These are phyloP conservation scores for Pollenia griseotomentosa DNA, from an alignment of 2,888 invertebrate genomes.

Conservation along the genomic window DNA sequence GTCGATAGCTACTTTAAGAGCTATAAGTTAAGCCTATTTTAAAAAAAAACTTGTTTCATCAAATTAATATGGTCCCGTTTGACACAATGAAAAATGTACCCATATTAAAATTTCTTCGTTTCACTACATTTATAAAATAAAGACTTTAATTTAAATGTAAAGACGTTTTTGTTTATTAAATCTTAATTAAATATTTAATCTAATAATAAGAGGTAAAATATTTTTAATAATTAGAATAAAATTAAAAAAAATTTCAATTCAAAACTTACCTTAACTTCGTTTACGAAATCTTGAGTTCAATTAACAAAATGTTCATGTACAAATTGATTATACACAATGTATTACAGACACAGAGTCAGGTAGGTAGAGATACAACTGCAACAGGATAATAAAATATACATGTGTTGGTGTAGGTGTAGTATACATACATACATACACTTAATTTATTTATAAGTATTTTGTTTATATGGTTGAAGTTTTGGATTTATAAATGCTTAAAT, in stretches of 20 bases:
- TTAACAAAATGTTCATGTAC: slow-evolving; percentile 50
- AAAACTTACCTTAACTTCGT: slow-evolving; percentile 46
- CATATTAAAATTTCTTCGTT: background rate
- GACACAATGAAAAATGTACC: background rate
- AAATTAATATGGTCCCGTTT: too few relatives aligned
- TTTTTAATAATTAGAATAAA: background rate
- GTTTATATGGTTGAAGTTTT: slow-evolving; percentile 26
- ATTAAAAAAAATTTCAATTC: background rate
- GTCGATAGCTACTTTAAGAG: too few relatives aligned
- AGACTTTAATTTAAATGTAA: background rate
- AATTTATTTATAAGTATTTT: slow-evolving; percentile 29
- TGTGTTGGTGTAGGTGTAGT: background rate
- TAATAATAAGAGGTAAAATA: slow-evolving; percentile 5
- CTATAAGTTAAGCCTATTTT: too few relatives aligned
- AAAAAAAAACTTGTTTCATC: too few relatives aligned
- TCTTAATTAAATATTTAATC: slow-evolving; percentile 37
- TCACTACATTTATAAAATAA: slow-evolving; percentile 6
- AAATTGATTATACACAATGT: slow-evolving; percentile 45
- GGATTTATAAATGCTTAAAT: slow-evolving; percentile 50
- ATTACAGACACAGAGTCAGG: background rate
- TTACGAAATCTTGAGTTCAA: slow-evolving; percentile 35
- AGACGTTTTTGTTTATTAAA: slow-evolving; percentile 19
- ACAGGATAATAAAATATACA: background rate
- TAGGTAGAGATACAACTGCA: background rate
- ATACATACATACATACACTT: background rate